Evolutionary conservation across 2,888 invertebrate genomes (phyloP), one percentile per base, ranked within the genome.

Genomic region (Ormyrus nitidulus): DNA sequence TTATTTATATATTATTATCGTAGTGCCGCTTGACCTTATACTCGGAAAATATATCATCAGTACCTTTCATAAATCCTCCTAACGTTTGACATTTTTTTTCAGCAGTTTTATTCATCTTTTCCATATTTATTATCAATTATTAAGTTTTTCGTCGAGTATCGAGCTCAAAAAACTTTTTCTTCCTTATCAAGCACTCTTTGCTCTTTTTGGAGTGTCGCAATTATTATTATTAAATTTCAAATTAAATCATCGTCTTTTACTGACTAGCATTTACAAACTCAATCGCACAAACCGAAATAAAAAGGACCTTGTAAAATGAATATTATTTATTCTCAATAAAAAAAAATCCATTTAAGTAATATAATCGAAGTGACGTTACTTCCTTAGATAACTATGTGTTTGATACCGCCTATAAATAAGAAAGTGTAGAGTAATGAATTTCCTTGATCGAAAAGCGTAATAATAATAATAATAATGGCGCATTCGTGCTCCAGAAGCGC

Each of bases 401-500:
- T 53, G 10, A 9, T n/a, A 53, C 10, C 11, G 53, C 44, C 19
- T n/a, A 66, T 49, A 46, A 46, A 46, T 64, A 34, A 44, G n/a
- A 51, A 46, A 73, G 51, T 34, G n/a, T 1, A 70, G 13, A 48
- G 9, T 68, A n/a, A 70, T 10, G 51, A 58, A 49, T 71, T 71
- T 5, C 13, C n/a, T 13, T 13, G n/a, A 62, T 58, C 44, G 61
- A 13, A 34, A 56, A 72, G 6, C 11, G 49, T 72, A 69, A 68
- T 72, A 68, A 69, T 72, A 81, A 72, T 69, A 71, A 73, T 72
- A 81, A 72, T 69, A 71, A 73, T 59, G 59, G 68, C 65, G 73
- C 76, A 70, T 79, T 78, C 58, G 72, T 79, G 64, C 66, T 69
- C 72, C 59, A 75, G 75, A 81, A 75, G 69, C 77, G 71, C 75